Percentiles rank a stretch among this genome's conserved stretches.
These are phyloP conservation scores for Theodoxus fluviatilis DNA, from an alignment of 2,888 invertebrate species.

Conservation along the genomic window DNA sequence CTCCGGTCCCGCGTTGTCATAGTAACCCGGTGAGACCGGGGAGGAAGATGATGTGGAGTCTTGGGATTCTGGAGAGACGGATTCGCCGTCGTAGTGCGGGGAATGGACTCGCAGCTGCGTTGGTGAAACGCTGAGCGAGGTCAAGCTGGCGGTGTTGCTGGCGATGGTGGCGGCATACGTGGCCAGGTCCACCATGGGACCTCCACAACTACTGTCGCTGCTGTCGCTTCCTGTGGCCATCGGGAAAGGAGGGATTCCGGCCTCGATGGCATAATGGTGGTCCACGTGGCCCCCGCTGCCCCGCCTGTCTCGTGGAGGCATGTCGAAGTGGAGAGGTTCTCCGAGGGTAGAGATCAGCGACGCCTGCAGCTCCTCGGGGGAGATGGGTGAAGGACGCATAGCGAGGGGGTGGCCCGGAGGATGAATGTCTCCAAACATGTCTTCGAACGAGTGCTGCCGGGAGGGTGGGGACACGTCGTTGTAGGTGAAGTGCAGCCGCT, in stretches of 20 bases:
- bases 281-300: background rate
- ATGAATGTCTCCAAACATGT: conserved; percentile 34
- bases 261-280: background rate
- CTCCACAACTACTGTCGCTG: background rate
- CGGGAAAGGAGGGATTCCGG: background rate
- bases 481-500: conserved; percentile 52
- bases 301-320: conserved; percentile 33
- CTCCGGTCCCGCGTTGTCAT: conserved; percentile 49
- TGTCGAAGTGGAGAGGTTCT: conserved; percentile 41
- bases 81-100: conserved; percentile 31
- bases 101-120: conserved; percentile 42
- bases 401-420: conserved; percentile 32
- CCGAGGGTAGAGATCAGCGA: conserved; percentile 41
- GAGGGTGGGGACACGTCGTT: conserved; percentile 54
- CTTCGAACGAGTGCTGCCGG: conserved; percentile 47
- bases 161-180: conserved; percentile 64
- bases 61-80: conserved; percentile 46
- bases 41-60: conserved; percentile 47
- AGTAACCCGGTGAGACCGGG: conserved; percentile 54
- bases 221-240: too few relatives aligned
- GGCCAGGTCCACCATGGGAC: conserved; percentile 58
- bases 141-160: conserved; percentile 62
- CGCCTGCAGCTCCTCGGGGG: conserved; percentile 48
- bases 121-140: conserved; percentile 62
- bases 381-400: conserved; percentile 47